Evolutionary conservation across 2,797 vertebrate genomes (phyloP).

Genomic region (Muraenolepis orangiensis): DNA sequence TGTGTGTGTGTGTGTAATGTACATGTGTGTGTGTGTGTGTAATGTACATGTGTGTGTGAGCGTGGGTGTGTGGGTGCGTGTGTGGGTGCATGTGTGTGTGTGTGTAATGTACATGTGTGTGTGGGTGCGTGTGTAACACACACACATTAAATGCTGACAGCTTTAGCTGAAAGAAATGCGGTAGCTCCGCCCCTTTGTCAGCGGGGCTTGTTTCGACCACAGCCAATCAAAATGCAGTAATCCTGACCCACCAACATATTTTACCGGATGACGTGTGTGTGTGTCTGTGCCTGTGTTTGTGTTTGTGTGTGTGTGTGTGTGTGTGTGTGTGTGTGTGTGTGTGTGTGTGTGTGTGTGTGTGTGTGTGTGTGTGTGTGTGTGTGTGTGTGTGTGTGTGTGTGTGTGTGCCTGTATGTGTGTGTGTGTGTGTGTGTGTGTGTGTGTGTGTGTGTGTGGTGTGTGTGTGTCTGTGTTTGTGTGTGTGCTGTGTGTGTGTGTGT

Average conservation of each 20-base stretch:
- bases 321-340: no score
- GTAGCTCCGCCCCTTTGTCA: not conserved
- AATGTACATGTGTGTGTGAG: not conserved
- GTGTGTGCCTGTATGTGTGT: no score
- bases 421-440: not conserved
- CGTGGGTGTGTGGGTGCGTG: constrained; percentile 7
- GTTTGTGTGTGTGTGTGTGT: not conserved
- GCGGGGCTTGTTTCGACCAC: not conserved
- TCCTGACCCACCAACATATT: not conserved
- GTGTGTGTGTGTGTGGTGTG: not conserved
- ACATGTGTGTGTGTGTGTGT: not conserved
- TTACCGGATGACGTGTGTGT: not conserved
- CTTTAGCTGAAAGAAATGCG: not conserved
- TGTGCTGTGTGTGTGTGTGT: not conserved
- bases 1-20: no score
- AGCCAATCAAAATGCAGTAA: not conserved
- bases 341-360: not conserved
- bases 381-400: no score
- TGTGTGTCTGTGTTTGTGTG: not conserved
- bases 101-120: not conserved
- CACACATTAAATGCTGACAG: not conserved
- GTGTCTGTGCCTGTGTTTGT: not conserved
- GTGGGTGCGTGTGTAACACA: constrained; percentile 2
- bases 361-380: not conserved
- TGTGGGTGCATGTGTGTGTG: constrained; percentile 8